phyloP scores from a whole-genome alignment of 2,888 invertebrate genomes.

The Sicus ferrugineus region DNA sequence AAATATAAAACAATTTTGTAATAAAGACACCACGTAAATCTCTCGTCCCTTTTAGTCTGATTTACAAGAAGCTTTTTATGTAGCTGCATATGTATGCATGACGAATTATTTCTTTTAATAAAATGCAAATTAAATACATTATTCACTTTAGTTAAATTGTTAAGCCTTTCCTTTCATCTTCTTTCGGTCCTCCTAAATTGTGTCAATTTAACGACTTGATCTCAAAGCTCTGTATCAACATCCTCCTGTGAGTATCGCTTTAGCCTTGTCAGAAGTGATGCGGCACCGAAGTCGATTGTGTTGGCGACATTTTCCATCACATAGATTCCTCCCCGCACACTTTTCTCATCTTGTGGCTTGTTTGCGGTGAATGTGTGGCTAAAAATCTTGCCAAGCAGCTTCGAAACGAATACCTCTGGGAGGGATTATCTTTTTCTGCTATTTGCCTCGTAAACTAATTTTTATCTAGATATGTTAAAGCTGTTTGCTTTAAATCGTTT shows the following conservation, averaged over 20 bases:
- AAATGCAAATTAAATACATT: conserved; percentile 22
- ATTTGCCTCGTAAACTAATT: no score
- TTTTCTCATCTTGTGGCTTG: not conserved
- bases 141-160: conserved; percentile 2
- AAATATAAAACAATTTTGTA: no score
- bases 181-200: conserved; percentile 11
- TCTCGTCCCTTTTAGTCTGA: no score
- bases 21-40: no score
- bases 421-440: no score
- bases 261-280: conserved; percentile 10
- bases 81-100: no score
- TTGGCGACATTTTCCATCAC: conserved; percentile 4
- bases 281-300: not conserved
- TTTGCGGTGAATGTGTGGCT: conserved; percentile 5
- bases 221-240: not conserved
- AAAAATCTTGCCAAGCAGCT: conserved; percentile 13
- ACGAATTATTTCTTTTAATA: conserved; percentile 10
- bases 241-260: not conserved
- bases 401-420: conserved; percentile 7
- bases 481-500: no score
- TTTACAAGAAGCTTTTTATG: no score
- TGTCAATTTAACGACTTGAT: conserved; percentile 21
- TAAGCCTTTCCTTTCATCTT: not conserved
- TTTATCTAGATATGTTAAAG: no score
- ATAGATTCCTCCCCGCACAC: not conserved